Base-by-base conservation (phyloP, 2,888 invertebrate species). In the Linnaemya tessellans region DNA sequence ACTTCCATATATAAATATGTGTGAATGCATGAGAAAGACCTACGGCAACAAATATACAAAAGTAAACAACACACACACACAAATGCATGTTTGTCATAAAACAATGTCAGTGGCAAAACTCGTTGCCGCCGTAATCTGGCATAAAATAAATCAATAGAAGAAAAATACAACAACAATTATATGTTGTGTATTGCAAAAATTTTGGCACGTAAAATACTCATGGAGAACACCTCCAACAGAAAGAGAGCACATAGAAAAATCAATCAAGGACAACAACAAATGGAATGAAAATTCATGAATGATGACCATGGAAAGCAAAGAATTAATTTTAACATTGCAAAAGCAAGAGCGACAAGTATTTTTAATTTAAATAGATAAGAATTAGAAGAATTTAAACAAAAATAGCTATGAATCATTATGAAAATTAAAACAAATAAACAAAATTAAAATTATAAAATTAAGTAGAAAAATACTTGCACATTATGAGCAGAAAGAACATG, bases 71-170 rank as follows among this genome's bases (percentile, higher is more conserved):
- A 20, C 20, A n/a, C n/a, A 46, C n/a, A 43, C 41, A 56, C 20
- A 51, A 5, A 46, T 9, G 11, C 18, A 35, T 18, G 10, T 62
- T 15, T 25, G 15, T 5, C 56, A 62, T 41, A 71, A 78, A 81
- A 82, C 82, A 82, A 85, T 82, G 85, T 82, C 82, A 82, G 85
- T 82, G 82, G 71, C 85, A 70, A 58, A 79, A 60, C 75, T 65
- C 18, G 30, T 49, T 85, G 85, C 75, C 85, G 85, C 85, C 85
- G 82, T 79, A 75, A 62, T 67, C 22, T 70, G 68, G 22, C 70
- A 70, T 58, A 35, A 30, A 58, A 49, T 58, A 75, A 81, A 85
- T 82, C 85, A 79, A 85, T 82, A 79, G 20, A 41, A 56, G 10
- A 60, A 13, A 43, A 78, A 13, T 35, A 15, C 9, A 65, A 58